Conservation (phyloP, 1,140 invertebrate species). For the Lepidurus couesii region DNA sequence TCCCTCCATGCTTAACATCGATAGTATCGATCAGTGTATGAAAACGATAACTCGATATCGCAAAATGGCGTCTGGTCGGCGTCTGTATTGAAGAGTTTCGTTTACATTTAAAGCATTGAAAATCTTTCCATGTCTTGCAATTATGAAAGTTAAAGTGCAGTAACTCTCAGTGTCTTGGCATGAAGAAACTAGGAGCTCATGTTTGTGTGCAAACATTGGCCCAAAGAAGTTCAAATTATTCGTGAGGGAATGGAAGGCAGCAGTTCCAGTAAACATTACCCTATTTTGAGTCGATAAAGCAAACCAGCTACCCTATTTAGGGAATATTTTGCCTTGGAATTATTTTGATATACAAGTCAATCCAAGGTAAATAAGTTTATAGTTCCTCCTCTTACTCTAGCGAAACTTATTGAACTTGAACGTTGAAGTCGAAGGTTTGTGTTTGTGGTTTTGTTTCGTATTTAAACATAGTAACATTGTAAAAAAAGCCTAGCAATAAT, state of each 20-base stretch:
- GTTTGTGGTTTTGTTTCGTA: too few species aligned
- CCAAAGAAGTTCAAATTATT: not conserved
- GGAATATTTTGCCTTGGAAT: not conserved
- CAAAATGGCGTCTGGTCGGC: slow-evolving; percentile 13
- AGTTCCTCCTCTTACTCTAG: not conserved
- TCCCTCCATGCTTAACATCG: not conserved
- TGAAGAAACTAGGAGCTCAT: not conserved
- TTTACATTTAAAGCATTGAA: not conserved
- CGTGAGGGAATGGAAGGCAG: not conserved
- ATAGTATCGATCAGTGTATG: not conserved
- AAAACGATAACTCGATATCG: not conserved
- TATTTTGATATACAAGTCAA: not conserved
- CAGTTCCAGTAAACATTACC: slow-evolving; percentile 14
- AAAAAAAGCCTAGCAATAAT: too few species aligned
- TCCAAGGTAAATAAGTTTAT: not conserved
- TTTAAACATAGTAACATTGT: too few species aligned
- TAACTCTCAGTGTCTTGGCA: not conserved
- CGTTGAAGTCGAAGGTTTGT: too few species aligned
- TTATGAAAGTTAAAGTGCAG: not conserved
- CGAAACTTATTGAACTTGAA: not conserved
- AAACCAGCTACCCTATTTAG: not conserved
- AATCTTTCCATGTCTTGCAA: not conserved
- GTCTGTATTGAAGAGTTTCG: slow-evolving; percentile 14
- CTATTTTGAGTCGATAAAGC: not conserved
- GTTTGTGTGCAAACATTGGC: not conserved